Conservation (phyloP, 2,888 invertebrate genomes). For the Lepidochrysops patricia region DNA sequence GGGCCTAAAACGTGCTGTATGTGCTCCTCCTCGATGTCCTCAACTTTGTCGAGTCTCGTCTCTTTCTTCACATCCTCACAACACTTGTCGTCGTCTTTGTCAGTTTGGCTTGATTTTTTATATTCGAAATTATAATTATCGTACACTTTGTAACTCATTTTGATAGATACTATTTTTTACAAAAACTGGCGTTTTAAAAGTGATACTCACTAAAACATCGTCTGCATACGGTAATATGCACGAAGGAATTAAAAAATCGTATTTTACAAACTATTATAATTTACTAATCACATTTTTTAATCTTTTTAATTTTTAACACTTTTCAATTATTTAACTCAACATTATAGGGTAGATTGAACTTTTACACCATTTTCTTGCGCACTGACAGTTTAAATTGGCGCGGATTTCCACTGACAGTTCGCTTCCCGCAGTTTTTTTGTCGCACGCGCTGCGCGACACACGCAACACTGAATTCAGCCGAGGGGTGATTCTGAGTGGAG, state of each 20-base stretch:
- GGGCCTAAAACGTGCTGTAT: constrained; percentile 69
- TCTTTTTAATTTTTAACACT: background rate
- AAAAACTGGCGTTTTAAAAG: background rate
- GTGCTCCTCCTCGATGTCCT: constrained; percentile 44
- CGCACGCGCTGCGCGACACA: constrained; percentile 49
- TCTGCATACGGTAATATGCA: background rate
- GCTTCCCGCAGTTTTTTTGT: constrained; percentile 33
- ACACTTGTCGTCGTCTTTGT: constrained; percentile 30
- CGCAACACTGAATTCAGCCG: constrained; percentile 57
- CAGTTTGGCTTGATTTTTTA: constrained; percentile 32
- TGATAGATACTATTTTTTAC: background rate
- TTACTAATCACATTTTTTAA: background rate
- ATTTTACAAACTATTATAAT: background rate
- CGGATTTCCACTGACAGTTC: constrained; percentile 16
- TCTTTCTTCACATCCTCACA: constrained; percentile 52
- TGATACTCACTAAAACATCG: background rate
- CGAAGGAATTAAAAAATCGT: background rate
- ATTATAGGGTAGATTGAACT: background rate
- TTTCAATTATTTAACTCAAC: background rate
- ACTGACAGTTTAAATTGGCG: constrained; percentile 21
- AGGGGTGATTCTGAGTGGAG: constrained; percentile 52
- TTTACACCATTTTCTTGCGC: background rate
- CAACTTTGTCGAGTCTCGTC: constrained; percentile 32
- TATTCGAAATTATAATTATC: constrained; percentile 41
- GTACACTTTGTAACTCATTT: constrained; percentile 53